Conservation (phyloP, 2,113 vertebrate genomes). For the Martes martes region DNA sequence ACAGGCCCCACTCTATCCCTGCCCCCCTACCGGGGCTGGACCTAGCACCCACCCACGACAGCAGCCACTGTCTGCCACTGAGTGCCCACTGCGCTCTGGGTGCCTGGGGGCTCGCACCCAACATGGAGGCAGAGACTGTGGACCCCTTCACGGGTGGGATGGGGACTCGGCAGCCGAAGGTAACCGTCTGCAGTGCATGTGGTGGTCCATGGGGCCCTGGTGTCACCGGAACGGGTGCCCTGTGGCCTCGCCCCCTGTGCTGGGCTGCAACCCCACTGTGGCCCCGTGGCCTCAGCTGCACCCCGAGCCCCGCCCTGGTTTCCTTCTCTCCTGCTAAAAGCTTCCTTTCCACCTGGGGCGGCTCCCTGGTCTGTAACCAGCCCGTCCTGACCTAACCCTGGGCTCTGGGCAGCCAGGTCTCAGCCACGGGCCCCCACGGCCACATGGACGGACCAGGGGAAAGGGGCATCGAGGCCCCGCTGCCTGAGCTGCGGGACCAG, state of each 20-base stretch:
- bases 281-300: not conserved
- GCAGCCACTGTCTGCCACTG: fast-evolving
- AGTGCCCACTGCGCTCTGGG: not conserved
- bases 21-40: not conserved
- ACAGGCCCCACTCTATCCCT: not conserved
- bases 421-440: not conserved
- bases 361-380: not conserved
- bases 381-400: not conserved
- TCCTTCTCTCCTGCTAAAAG: not conserved
- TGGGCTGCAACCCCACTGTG: not conserved
- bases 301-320: not conserved
- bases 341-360: not conserved
- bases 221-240: not conserved
- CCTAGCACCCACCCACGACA: too few species aligned
- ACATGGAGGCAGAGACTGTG: not conserved
- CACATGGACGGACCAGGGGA: fast-evolving
- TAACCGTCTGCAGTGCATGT: fast-evolving
- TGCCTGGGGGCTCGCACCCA: not conserved
- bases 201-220: not conserved
- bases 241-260: not conserved
- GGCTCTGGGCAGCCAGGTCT: not conserved
- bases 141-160: not conserved
- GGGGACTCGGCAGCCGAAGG: not conserved
- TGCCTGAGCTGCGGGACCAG: not conserved
- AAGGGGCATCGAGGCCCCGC: not conserved